phyloP scores from a whole-genome alignment of 2,113 vertebrate species.

The Syngnathus scovelli region DNA sequence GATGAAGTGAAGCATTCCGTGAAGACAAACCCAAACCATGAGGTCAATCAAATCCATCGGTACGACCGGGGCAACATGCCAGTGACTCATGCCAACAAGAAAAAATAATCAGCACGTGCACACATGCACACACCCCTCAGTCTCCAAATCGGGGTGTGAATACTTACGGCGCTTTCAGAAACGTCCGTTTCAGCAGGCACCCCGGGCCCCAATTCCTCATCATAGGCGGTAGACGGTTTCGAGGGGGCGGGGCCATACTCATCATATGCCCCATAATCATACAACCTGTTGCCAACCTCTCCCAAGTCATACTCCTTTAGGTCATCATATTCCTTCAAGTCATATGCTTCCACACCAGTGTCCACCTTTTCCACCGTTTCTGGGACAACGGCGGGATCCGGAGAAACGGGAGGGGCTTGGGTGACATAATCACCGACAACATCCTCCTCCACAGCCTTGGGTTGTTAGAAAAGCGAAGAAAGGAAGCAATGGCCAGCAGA shows the following conservation, averaged over 20 bases:
- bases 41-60: conserved; percentile 14
- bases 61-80: conserved; percentile 23
- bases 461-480: conserved; percentile 68
- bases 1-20: conserved; percentile 6
- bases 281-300: conserved; percentile 76
- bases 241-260: conserved; percentile 85
- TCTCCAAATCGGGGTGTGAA: conserved; percentile 23
- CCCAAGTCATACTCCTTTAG: conserved; percentile 73
- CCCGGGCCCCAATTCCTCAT: conserved; percentile 90
- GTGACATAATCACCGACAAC: conserved; percentile 83
- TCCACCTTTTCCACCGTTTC: conserved; percentile 51
- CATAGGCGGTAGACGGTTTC: conserved; percentile 69
- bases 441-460: conserved; percentile 86
- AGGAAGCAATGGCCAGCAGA: conserved; percentile 55
- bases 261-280: conserved; percentile 86
- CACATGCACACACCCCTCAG: conserved; percentile 51
- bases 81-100: conserved; percentile 54
- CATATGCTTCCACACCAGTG: conserved; percentile 78
- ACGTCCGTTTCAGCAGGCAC: conserved; percentile 91
- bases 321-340: conserved; percentile 91
- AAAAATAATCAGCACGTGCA: conserved; percentile 32
- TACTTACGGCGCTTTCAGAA: conserved; percentile 89
- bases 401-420: conserved; percentile 76
- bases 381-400: conserved; percentile 74
- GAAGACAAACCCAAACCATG: conserved; percentile 1